Evolutionary conservation across 2,888 invertebrate genomes (phyloP).

Genomic region (Calameuta pallipes): DNA sequence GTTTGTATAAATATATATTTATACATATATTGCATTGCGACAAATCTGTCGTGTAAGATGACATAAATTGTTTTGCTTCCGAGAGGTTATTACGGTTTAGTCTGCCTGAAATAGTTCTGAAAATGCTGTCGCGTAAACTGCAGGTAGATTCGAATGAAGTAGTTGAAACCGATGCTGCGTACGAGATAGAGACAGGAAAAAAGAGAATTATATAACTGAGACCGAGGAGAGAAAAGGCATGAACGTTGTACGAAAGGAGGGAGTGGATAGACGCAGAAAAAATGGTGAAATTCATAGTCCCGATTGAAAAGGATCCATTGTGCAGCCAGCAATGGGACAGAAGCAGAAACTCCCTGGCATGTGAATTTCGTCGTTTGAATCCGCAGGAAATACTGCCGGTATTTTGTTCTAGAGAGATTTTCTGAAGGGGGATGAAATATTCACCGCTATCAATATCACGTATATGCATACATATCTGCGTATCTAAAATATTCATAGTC

Average conservation of each 20-base stretch:
- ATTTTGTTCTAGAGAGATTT: not conserved
- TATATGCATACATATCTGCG: not conserved
- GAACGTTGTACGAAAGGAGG: not conserved
- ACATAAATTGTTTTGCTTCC: not conserved
- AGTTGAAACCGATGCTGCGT: not conserved
- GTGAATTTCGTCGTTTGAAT: not conserved
- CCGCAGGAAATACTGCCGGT: not conserved
- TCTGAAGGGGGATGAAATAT: not conserved
- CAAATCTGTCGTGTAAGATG: not conserved
- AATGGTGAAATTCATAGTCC: not conserved
- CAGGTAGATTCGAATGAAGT: not conserved
- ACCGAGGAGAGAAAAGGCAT: not conserved
- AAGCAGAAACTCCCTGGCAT: not conserved
- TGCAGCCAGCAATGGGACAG: not conserved
- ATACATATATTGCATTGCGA: not conserved
- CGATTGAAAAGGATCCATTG: not conserved
- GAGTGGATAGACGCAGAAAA: not conserved
- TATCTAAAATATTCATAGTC: not conserved
- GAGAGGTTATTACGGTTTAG: not conserved
- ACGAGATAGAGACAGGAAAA: not conserved
- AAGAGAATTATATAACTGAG: not conserved
- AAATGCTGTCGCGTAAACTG: not conserved
- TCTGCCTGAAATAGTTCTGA: not conserved
- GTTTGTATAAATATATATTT: not conserved
- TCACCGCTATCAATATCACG: not conserved